Evolutionary conservation across 2,797 vertebrate species (phyloP).

Genomic region (Rhinophrynus dorsalis): DNA sequence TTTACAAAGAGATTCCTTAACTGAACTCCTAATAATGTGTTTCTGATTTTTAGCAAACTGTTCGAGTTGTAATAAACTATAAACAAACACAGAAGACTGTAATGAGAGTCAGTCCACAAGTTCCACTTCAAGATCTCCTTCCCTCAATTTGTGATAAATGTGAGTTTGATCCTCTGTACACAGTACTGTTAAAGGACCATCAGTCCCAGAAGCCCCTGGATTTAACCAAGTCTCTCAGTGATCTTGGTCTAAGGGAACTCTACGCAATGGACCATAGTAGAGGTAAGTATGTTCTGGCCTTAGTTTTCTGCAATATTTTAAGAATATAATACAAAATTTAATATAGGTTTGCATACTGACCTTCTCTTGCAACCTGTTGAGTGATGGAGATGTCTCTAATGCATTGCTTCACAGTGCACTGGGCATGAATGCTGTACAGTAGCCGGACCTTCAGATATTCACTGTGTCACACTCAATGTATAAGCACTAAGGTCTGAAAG

Average conservation of each 20-base stretch:
- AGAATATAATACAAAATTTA: no score
- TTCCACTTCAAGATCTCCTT: constrained; percentile 78
- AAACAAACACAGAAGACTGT: constrained; percentile 93
- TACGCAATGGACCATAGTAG: constrained; percentile 86
- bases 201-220: constrained; percentile 83
- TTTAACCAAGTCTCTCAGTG: constrained; percentile 84
- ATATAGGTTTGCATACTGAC: no score
- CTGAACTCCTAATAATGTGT: no score
- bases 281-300: constrained; percentile 75
- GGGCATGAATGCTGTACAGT: no score
- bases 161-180: constrained; percentile 85
- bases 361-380: no score
- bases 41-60: constrained; percentile 87
- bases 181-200: constrained; percentile 79
- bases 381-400: no score
- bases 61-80: constrained; percentile 95
- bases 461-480: no score
- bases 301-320: no score
- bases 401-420: no score
- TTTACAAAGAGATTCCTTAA: no score
- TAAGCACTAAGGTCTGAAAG: no score
- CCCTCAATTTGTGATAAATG: constrained; percentile 91
- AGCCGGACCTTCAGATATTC: no score
- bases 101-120: constrained; percentile 85
- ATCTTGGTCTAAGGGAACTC: constrained; percentile 87